Percentiles rank a stretch among this genome's conserved stretches.
phyloP scores from a whole-genome alignment of 2,113 vertebrate genomes.

The Ammospiza caudacuta region DNA sequence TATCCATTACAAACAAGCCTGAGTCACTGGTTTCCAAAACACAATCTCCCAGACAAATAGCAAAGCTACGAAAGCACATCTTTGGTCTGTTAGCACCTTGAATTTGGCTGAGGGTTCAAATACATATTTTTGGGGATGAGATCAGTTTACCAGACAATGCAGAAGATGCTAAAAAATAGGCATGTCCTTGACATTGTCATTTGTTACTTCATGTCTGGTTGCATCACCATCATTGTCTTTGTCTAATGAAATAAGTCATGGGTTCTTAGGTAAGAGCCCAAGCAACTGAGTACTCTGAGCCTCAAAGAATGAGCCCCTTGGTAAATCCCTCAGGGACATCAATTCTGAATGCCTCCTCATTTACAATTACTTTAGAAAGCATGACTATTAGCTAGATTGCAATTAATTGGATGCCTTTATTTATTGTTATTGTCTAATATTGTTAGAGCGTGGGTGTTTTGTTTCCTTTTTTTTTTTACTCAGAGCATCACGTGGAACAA shows the following conservation, averaged over 20 bases:
- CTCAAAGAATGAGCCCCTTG: not conserved
- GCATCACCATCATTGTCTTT: not conserved
- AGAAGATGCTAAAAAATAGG: not conserved
- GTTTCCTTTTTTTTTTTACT: rapidly evolving
- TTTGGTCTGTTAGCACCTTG: not conserved
- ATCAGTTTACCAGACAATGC: not conserved
- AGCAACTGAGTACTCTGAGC: not conserved
- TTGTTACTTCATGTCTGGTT: not conserved
- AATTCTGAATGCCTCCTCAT: not conserved
- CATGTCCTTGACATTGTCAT: not conserved
- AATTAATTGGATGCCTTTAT: not conserved
- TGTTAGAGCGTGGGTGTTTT: not conserved
- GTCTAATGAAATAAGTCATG: not conserved
- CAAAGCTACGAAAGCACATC: not conserved
- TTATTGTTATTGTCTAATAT: not conserved
- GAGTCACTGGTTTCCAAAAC: constrained; percentile 4
- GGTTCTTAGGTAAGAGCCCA: not conserved
- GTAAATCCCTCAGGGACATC: not conserved
- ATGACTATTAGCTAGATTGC: not conserved
- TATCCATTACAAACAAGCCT: not conserved
- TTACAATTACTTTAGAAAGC: not conserved
- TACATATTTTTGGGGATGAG: not conserved
- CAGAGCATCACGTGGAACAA: not conserved
- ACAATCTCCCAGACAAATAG: not conserved
- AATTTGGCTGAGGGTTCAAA: not conserved